A percentile compares a stretch with the other conserved stretches of the same genome.
Evolutionary conservation across 2,113 vertebrate species (phyloP).

Genomic region (Raja brachyura): DNA sequence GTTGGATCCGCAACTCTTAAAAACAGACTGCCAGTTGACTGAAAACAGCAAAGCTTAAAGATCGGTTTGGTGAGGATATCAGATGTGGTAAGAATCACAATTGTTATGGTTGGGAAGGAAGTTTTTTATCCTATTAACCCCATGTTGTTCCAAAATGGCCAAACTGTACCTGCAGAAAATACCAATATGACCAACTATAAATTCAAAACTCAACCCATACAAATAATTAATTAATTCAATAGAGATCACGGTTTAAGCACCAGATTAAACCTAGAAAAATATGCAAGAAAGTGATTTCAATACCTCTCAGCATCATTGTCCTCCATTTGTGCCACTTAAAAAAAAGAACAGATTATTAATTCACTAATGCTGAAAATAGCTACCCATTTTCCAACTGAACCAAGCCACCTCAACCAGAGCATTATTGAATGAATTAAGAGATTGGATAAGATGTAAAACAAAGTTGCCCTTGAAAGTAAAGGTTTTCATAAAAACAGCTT

Average conservation of each 20-base stretch:
- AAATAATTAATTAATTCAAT: neutral
- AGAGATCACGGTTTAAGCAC: neutral
- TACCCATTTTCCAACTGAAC: neutral
- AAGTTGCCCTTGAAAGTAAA: neutral
- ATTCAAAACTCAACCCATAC: neutral
- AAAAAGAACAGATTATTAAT: neutral
- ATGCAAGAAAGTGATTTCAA: neutral
- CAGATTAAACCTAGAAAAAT: neutral
- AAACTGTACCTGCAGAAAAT: neutral
- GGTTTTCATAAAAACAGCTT: too few species aligned
- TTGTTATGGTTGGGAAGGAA: too few species aligned
- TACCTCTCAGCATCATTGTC: conserved; percentile 23
- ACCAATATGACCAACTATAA: neutral
- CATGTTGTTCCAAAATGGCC: too few species aligned
- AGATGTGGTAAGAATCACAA: conserved; percentile 39
- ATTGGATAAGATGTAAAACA: neutral
- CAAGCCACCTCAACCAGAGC: neutral
- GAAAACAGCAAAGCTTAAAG: conserved; percentile 40
- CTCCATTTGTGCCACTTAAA: neutral
- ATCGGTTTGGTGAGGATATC: conserved; percentile 38
- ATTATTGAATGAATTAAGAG: neutral
- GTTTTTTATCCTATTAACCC: too few species aligned
- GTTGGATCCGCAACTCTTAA: too few species aligned
- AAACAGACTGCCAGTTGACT: too few species aligned
- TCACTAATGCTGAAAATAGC: neutral